These are phyloP conservation scores for Echeneis naucrates DNA, from an alignment of 2,797 vertebrate genomes.

Conservation along the genomic window DNA sequence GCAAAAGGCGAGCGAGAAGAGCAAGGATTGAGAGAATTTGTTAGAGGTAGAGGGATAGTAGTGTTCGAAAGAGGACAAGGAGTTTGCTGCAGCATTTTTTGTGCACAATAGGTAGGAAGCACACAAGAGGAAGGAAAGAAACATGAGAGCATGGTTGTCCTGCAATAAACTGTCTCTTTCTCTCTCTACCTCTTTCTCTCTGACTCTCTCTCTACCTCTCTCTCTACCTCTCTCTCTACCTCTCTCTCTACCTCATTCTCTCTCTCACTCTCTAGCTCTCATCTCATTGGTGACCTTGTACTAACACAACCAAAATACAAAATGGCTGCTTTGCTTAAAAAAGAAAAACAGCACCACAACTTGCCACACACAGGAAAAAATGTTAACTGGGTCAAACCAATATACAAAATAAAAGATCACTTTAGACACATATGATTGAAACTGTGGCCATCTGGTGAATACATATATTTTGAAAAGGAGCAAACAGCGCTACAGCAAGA, in stretches of 20 bases:
- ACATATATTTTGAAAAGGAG: not conserved
- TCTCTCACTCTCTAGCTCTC: not conserved
- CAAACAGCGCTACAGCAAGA: not conserved
- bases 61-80: constrained; percentile 22
- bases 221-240: not conserved
- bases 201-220: not conserved
- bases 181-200: not conserved
- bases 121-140: constrained; percentile 34
- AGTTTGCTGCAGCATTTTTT: constrained; percentile 14
- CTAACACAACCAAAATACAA: constrained; percentile 38
- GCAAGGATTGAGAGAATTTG: not conserved
- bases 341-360: not conserved
- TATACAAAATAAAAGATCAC: not conserved
- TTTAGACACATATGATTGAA: not conserved
- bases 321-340: constrained; percentile 44
- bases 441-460: constrained; percentile 3
- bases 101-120: constrained; percentile 36
- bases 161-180: not conserved
- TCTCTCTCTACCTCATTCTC: not conserved
- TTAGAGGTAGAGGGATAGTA: constrained; percentile 5
- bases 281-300: constrained; percentile 53
- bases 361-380: not conserved
- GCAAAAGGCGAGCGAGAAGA: not conserved
- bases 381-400: not conserved
- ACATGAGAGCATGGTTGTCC: constrained; percentile 35